A percentile compares a stretch with the other conserved stretches of the same genome.
These are phyloP conservation scores for Synaphobranchus kaupii DNA, from an alignment of 2,797 vertebrate species.

Conservation along the genomic window DNA sequence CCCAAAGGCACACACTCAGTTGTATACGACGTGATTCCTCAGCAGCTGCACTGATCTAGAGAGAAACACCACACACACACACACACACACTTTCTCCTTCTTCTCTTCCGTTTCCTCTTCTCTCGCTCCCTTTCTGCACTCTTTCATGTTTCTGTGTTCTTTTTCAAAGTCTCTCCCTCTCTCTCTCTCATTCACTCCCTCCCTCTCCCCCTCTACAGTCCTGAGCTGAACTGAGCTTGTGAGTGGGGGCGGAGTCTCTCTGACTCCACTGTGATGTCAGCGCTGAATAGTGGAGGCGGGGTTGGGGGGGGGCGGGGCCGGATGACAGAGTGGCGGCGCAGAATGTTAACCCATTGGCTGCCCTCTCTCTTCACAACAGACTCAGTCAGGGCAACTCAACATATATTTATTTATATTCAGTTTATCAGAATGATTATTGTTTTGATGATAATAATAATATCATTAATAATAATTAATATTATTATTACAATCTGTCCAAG, in stretches of 20 bases:
- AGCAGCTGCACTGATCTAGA: not conserved
- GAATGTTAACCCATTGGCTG: not conserved
- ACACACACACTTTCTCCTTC: conserved; percentile 46
- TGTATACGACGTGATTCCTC: not conserved
- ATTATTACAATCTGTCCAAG: not conserved
- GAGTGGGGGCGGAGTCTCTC: not conserved
- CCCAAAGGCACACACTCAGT: not conserved
- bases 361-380: not conserved
- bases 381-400: not conserved
- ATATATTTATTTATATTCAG: not conserved
- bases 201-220: not conserved
- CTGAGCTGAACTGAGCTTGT: not conserved
- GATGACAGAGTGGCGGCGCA: not conserved
- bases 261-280: not conserved
- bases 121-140: conserved; percentile 26
- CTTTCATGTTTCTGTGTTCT: not conserved
- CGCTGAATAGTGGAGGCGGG: not conserved
- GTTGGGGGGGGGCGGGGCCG: not conserved
- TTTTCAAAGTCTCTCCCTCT: not conserved
- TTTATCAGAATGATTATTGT: not conserved
- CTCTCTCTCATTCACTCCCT: not conserved
- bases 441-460: not conserved
- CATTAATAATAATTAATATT: too few species aligned
- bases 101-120: conserved; percentile 32
- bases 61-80: conserved; percentile 3